Evolutionary conservation across 1,140 invertebrate genomes (phyloP).

Genomic region (Meloidogyne floridensis): DNA sequence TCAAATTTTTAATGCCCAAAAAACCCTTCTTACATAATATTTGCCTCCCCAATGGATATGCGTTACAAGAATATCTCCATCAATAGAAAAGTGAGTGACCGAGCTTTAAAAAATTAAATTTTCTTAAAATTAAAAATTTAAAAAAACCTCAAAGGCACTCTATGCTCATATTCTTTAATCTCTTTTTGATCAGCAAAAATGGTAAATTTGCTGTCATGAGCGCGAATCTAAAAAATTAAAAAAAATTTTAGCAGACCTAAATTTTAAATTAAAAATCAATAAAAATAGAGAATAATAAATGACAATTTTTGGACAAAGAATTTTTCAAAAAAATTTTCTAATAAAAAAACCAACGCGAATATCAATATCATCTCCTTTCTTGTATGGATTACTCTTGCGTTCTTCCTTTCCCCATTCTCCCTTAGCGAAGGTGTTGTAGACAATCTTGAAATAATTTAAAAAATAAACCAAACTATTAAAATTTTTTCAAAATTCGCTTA

Average conservation of each 20-base stretch:
- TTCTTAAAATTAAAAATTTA: slow-evolving; percentile 11
- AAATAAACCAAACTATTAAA: background rate
- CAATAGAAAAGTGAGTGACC: slow-evolving; percentile 64
- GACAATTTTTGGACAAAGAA: background rate
- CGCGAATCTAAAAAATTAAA: slow-evolving; percentile 41
- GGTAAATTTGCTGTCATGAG: slow-evolving; percentile 61
- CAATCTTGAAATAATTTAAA: slow-evolving; percentile 42
- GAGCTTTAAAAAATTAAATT: slow-evolving; percentile 40
- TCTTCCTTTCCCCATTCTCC: slow-evolving; percentile 65
- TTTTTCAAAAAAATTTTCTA: background rate
- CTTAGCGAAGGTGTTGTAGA: slow-evolving; percentile 61
- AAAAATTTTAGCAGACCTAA: too few species aligned
- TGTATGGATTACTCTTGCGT: slow-evolving; percentile 63
- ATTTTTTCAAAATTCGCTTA: slow-evolving; percentile 1
- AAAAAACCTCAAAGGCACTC: slow-evolving; percentile 40
- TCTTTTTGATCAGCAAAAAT: slow-evolving; percentile 61
- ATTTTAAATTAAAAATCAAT: too few species aligned
- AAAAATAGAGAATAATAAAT: too few species aligned
- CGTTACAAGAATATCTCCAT: slow-evolving; percentile 56
- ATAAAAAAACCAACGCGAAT: slow-evolving; percentile 36
- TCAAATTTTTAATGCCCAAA: background rate
- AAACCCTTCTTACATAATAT: slow-evolving; percentile 36
- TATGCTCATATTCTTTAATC: slow-evolving; percentile 62
- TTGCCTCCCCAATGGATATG: slow-evolving; percentile 61
- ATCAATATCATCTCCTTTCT: slow-evolving; percentile 62